Evolutionary conservation across 2,888 invertebrate species (phyloP), one percentile per base, ranked within the genome.

Genomic region (Nemotelus nigrinus): DNA sequence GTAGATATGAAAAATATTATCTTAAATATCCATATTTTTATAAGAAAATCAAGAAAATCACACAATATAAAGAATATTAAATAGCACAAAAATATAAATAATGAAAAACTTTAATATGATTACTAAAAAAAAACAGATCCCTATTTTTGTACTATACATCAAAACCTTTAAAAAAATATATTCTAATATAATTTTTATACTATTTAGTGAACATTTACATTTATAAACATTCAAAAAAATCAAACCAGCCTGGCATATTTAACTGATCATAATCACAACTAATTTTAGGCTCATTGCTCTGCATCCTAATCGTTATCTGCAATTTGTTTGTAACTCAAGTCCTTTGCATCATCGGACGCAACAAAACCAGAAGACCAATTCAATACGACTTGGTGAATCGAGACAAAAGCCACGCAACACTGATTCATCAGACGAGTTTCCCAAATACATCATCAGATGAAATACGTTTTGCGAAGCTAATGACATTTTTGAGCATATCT

Each of bases 261-360:
- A 25, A 25, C 25, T 25, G 25, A 25, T 25, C 25, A 25, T 25
- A 25, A 25, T 25, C 25, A 25, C 25, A 25, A 25, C 25, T 25
- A 65, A 76, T 81, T 84, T 10, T 86, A 94, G 95, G 95, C 53
- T 91, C 91, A 0, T 83, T 91, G 39, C 89, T 96, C 70, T 94
- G 94, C 85, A 82, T 91, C 57, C 90, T 93, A 78, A 93, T 96
- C 83, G 94, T 94, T 77, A 91, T 92, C 86, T 95, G 95, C 88
- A 96, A 96, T 88, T 86, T 94, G 82, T 93, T 94, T 7, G 95
- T 96, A 78, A 93, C 94, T 79, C 89, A 91, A 80, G 93, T 94
- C 50, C 88, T 96, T 79, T 92, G 86, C 85, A 80, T 86, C 85
- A 89, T 87, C 72, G 87, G 87, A 3, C 84, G 84, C 39, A 86